Percentiles rank a stretch among this genome's conserved stretches.
Conservation (phyloP, 2,797 vertebrate genomes). For the Neosilurus hyrtlii region DNA sequence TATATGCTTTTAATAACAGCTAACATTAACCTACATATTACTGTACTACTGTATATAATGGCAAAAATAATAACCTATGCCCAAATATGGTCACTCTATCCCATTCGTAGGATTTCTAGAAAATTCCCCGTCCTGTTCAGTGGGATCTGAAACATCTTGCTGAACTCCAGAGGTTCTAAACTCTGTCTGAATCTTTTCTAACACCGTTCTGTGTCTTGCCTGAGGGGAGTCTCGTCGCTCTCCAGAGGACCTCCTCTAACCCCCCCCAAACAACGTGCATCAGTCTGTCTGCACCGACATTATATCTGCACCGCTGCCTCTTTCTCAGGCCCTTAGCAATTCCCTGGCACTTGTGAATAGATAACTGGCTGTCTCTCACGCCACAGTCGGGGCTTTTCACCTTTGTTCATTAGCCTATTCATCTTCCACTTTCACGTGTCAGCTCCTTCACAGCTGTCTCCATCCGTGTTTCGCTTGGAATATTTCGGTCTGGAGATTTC, state of each 20-base stretch:
- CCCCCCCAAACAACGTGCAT: conserved; percentile 15
- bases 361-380: conserved; percentile 42
- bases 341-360: conserved; percentile 43
- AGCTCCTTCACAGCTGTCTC: conserved; percentile 57
- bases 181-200: conserved; percentile 23
- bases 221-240: conserved; percentile 27
- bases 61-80: background rate
- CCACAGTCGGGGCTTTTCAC: conserved; percentile 33
- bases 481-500: conserved; percentile 10
- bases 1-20: background rate
- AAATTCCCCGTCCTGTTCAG: conserved; percentile 18
- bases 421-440: conserved; percentile 50
- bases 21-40: background rate
- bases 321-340: conserved; percentile 49
- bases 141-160: conserved; percentile 29
- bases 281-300: conserved; percentile 35
- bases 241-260: conserved; percentile 15
- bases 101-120: background rate
- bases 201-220: conserved; percentile 22
- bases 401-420: conserved; percentile 55
- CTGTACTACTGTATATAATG: background rate
- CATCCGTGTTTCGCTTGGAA: conserved; percentile 35
- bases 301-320: conserved; percentile 42
- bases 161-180: conserved; percentile 37
- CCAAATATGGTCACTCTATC: background rate